Percentiles rank a stretch among this genome's conserved stretches.
phyloP scores from a whole-genome alignment of 2,888 invertebrate genomes.

The Leptothorax acervorum region DNA sequence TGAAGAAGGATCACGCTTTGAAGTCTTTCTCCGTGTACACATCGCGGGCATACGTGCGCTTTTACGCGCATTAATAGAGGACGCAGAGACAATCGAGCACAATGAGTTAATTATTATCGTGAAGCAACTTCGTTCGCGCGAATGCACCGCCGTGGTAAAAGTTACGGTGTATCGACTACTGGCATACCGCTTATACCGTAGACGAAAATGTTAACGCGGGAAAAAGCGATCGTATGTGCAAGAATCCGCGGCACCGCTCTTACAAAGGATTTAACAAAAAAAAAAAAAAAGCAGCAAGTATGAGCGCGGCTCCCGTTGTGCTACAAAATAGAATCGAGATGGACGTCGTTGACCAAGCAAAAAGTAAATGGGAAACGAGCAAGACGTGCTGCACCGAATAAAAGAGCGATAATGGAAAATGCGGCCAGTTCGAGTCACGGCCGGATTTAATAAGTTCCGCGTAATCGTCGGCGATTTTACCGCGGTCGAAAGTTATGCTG shows the following conservation, averaged over 20 bases:
- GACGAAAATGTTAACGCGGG: conserved; percentile 63
- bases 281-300: conserved; percentile 25
- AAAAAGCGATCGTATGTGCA: conserved; percentile 58
- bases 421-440: conserved; percentile 56
- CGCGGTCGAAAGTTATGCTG: conserved; percentile 11
- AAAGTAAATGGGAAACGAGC: conserved; percentile 31
- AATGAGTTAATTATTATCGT: conserved; percentile 83
- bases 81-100: conserved; percentile 64
- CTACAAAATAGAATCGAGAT: conserved; percentile 43
- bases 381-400: conserved; percentile 1
- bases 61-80: conserved; percentile 58
- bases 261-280: conserved; percentile 43
- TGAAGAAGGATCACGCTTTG: conserved; percentile 59
- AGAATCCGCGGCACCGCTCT: conserved; percentile 48
- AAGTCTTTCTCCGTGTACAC: conserved; percentile 69
- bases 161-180: conserved; percentile 77
- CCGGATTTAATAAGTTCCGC: conserved; percentile 27
- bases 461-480: conserved; percentile 32
- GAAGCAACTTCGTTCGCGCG: conserved; percentile 53
- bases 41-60: conserved; percentile 38
- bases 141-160: conserved; percentile 64
- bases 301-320: conserved; percentile 9
- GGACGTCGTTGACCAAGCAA: conserved; percentile 9
- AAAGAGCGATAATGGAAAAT: conserved; percentile 42
- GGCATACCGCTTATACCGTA: conserved; percentile 68